phyloP scores from a whole-genome alignment of 2,888 invertebrate species.

The Gasteruption jaculator region DNA sequence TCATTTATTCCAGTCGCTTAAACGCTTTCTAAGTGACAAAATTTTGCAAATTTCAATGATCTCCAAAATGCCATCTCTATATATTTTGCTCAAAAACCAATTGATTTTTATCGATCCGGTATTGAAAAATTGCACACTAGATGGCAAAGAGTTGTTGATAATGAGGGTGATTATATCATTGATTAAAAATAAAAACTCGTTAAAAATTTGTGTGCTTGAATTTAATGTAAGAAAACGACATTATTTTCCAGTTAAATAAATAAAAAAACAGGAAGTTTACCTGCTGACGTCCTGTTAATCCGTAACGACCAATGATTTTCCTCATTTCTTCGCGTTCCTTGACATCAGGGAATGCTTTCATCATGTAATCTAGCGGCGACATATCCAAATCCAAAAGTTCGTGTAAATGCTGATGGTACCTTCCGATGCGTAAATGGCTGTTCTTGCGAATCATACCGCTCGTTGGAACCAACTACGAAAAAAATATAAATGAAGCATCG shows the following conservation, averaged over 20 bases:
- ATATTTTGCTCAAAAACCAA: conserved; percentile 18
- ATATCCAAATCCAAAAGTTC: conserved; percentile 92
- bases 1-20: conserved; percentile 11
- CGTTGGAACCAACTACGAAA: conserved; percentile 74
- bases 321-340: conserved; percentile 99
- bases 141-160: conserved; percentile 20
- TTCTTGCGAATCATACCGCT: conserved; percentile 98
- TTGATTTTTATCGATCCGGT: conserved; percentile 14
- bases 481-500: conserved; percentile 11
- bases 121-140: conserved; percentile 11
- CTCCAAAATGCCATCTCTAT: conserved; percentile 12
- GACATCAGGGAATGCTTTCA: conserved; percentile 92
- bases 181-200: conserved; percentile 13
- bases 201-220: conserved; percentile 9
- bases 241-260: conserved; percentile 37
- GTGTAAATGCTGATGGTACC: conserved; percentile 98
- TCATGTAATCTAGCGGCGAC: conserved; percentile 97
- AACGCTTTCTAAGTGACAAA: conserved; percentile 13
- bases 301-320: conserved; percentile 97
- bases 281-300: conserved; percentile 94
- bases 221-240: conserved; percentile 8
- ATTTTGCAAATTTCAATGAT: conserved; percentile 15
- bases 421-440: conserved; percentile 93
- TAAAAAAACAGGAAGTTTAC: conserved; percentile 49
- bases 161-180: conserved; percentile 15